Evolutionary conservation across 2,797 vertebrate genomes (phyloP).

Genomic region (Malurus leucopterus): DNA sequence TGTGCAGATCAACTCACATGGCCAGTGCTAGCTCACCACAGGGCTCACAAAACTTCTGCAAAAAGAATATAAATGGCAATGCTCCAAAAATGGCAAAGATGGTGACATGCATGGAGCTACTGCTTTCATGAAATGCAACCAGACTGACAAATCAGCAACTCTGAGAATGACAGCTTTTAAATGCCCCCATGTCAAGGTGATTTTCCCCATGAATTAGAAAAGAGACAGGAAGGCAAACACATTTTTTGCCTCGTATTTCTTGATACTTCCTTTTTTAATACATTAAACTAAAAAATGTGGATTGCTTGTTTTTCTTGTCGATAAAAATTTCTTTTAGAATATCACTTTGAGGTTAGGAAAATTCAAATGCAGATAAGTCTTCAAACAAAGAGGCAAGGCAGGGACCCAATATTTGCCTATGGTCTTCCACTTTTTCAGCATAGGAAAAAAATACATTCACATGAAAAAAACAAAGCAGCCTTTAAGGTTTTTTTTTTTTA

Average conservation of each 20-base stretch:
- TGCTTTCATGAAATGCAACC: not conserved
- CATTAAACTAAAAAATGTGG: not conserved
- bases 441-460: not conserved
- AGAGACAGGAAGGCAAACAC: not conserved
- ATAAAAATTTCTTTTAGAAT: not conserved
- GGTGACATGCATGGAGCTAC: fast-evolving
- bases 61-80: not conserved
- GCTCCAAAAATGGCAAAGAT: not conserved
- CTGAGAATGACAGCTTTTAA: not conserved
- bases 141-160: not conserved
- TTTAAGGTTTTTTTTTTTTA: not conserved
- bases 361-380: not conserved
- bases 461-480: not conserved
- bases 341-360: not conserved
- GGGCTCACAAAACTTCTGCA: not conserved
- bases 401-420: not conserved
- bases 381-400: slow-evolving; percentile 1
- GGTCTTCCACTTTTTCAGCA: not conserved
- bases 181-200: not conserved
- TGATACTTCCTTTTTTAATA: not conserved
- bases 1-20: not conserved
- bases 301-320: not conserved
- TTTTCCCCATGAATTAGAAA: not conserved
- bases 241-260: not conserved
- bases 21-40: not conserved